Percentiles rank a stretch among this genome's conserved stretches.
phyloP scores from a whole-genome alignment of 1,140 invertebrate genomes.

The Pemphigus obesinymphae region DNA sequence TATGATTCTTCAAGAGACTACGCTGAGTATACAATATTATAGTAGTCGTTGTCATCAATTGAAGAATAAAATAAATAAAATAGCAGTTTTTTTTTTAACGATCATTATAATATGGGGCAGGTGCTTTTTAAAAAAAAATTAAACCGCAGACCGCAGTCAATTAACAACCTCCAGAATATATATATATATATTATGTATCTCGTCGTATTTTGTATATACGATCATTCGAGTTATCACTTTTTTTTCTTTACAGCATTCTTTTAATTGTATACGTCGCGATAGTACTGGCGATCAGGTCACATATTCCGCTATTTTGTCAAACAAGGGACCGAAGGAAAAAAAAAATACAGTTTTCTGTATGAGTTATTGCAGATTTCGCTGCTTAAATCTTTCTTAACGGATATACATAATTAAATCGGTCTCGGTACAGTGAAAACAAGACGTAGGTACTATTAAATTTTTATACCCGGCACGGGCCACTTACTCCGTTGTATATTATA shows the following conservation, averaged over 20 bases:
- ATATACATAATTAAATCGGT: constrained; percentile 22
- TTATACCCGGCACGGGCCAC: constrained; percentile 26
- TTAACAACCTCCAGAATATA: background rate
- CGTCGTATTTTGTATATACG: too few species aligned
- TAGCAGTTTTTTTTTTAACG: constrained; percentile 17
- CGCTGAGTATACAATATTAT: too few species aligned
- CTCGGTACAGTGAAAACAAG: constrained; percentile 9
- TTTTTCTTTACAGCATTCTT: background rate
- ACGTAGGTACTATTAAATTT: background rate
- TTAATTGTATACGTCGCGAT: background rate
- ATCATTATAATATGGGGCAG: background rate
- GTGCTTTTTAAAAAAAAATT: background rate
- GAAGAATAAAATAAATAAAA: background rate
- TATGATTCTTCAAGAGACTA: background rate
- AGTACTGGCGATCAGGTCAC: background rate
- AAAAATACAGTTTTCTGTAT: background rate
- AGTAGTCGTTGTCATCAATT: background rate
- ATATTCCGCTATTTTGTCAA: background rate
- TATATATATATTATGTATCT: too few species aligned
- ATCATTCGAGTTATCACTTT: background rate
- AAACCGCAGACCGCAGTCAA: background rate
- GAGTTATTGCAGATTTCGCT: background rate
- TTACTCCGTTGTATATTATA: constrained; percentile 14
- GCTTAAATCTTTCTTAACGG: background rate
- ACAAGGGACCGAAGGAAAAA: background rate